phyloP scores from a whole-genome alignment of 2,888 invertebrate genomes.

The Drosophila nigritarsus region DNA sequence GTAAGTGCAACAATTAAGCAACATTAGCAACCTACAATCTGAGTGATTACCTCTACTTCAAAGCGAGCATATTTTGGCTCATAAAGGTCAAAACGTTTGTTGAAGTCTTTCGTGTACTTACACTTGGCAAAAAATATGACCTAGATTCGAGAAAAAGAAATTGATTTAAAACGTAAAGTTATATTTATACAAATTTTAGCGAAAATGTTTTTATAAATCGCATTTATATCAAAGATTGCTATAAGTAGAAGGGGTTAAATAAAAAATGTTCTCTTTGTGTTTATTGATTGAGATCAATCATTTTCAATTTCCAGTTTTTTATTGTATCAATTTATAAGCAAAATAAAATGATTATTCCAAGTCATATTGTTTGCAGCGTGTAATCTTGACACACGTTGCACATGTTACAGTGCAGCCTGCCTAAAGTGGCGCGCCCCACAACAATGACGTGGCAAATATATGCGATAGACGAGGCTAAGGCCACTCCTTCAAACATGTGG shows the following conservation, averaged over 20 bases:
- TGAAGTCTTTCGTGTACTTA: background rate
- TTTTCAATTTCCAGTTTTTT: background rate
- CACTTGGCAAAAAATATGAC: background rate
- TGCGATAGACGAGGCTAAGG: slow-evolving; percentile 14
- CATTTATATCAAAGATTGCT: background rate
- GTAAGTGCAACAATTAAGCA: slow-evolving; percentile 51
- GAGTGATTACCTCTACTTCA: background rate
- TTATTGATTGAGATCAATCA: background rate
- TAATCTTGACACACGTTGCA: slow-evolving; percentile 1
- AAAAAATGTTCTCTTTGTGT: background rate
- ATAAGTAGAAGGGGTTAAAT: background rate
- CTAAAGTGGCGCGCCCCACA: slow-evolving; percentile 41
- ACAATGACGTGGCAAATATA: slow-evolving; percentile 43
- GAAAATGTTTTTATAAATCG: background rate
- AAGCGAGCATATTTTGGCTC: background rate
- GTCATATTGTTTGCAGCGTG: background rate
- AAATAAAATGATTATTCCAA: background rate
- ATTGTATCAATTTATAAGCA: background rate
- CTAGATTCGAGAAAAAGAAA: background rate
- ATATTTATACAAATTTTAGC: too few species aligned
- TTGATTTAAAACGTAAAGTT: background rate
- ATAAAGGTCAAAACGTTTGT: slow-evolving; percentile 35
- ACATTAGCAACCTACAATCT: slow-evolving; percentile 18
- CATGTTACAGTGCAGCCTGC: slow-evolving; percentile 41
- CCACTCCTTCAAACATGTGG: slow-evolving; percentile 39